Base-by-base conservation (phyloP, 2,797 vertebrate genomes). In the Spea hammondii region DNA sequence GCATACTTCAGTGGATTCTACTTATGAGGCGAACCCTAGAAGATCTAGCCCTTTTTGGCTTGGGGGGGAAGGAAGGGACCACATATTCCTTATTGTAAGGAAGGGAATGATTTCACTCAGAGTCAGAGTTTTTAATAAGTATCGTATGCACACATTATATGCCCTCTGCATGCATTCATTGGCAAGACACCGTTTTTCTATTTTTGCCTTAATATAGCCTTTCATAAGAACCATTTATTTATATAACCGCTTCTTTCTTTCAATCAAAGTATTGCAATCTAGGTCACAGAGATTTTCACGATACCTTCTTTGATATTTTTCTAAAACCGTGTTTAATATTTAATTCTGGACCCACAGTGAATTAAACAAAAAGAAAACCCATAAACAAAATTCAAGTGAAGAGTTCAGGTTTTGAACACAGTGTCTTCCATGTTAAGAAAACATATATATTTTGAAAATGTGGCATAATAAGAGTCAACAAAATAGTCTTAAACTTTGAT, bases 241-340 rank as follows among this genome's bases (percentile, higher is more conserved):
- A 9, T 62, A 62, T 62, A 17, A 62, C 12, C 7, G n/a, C 59
- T 17, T 62, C 59, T 62, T 14, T 62, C 59, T 17, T 62, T 62
- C n/a, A 14, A 62, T 62, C 59, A 17, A 62, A 62, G 59, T 62
- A 62, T 62, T 32, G 59, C 32, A 62, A 62, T 62, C 12, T 62
- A 32, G 59, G 59, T 62, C 59, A 62, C 6, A 9, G 59, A 62
- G 14, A 62, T 62, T 62, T 62, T 32, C 32, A 62, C 32, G 59
- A 62, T 62, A 62, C 14, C 6, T 17, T 62, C 59, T 62, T 17
- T 62, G 59, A 62, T 32, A 17, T 62, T 4, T 17, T 32, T 62
- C 4, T 32, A 32, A 62, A 62, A 62, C 59, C 14, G 6, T 62
- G 59, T 17, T 62, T 62, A 62, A 62, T 62, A 62, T 62, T 62